Base-by-base conservation (phyloP, 2,888 invertebrate species). In the Coelopa pilipes region DNA sequence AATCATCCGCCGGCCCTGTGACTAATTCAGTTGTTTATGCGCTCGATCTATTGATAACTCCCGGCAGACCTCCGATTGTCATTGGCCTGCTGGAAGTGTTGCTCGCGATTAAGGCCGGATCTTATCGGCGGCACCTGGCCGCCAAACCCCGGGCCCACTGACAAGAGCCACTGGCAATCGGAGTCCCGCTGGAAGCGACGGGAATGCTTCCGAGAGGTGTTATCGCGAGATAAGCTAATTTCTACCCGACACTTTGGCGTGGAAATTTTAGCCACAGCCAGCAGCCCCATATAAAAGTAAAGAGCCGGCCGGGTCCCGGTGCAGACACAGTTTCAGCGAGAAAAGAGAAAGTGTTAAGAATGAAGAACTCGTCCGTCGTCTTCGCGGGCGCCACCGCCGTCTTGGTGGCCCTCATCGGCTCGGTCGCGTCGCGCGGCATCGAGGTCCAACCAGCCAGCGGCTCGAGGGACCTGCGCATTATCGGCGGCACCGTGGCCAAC, bases 401-500 rank as follows among this genome's bases (percentile, higher is more conserved):
- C 34, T 7, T 34, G 34, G 34, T 34, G 34, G 34, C 34, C 34
- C 34, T 34, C 34, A 34, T 34, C 34, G 34, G 34, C 7, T 34
- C 34, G 34, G 34, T 34, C 34, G 34, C 34, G 34, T 34, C 4
- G 13, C 19, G 24, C 34, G 24, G 10, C 24, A 12, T n/a, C 7
- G 45, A 46, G 45, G n/a, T 12, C 47, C 21, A 53, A 15, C 1
- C 11, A 19, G 1, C 49, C 21, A 13, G 17, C 21, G 0, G 1
- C 34, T 11, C n/a, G 11, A 78, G 76, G 0, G 80, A 83, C 45
- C 24, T 78, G 0, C 80, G 83, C 7, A 78, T 86, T 45, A 76
- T 85, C 13, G 84, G 84, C 10, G 86, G 86, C 7, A 53, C 21
- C 0, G 78, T 75, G 4, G 83, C 81, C 0, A 55, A 76, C 7